Conservation (phyloP, 2,797 vertebrate species). For the Carduelis carduelis region DNA sequence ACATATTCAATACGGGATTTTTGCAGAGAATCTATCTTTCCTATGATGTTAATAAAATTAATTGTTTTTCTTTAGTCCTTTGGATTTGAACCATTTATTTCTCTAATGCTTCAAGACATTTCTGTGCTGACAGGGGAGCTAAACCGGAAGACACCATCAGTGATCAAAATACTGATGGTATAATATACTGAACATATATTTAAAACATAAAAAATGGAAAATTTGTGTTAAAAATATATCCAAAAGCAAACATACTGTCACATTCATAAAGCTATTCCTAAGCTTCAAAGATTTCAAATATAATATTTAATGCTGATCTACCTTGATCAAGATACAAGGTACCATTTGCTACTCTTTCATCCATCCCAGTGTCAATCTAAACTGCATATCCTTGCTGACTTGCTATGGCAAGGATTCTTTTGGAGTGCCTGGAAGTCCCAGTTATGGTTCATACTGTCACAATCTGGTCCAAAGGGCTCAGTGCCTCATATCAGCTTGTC, state of each 20-base stretch:
- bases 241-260: neutral
- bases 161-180: neutral
- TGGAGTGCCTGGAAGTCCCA: neutral
- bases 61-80: neutral
- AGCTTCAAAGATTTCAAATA: neutral
- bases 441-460: neutral
- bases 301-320: neutral
- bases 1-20: neutral
- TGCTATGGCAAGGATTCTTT: neutral
- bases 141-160: neutral
- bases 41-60: neutral
- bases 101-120: neutral
- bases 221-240: neutral
- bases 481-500: neutral
- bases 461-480: neutral
- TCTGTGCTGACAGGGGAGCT: neutral
- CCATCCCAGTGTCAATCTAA: neutral
- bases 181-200: neutral
- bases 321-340: neutral
- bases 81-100: neutral
- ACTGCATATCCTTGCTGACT: rapidly evolving
- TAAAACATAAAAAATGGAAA: neutral
- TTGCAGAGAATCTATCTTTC: neutral
- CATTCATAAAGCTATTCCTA: neutral
- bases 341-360: neutral